Evolutionary conservation across 2,113 vertebrate species (phyloP).

Genomic region (Chamaetylas fuelleborni): DNA sequence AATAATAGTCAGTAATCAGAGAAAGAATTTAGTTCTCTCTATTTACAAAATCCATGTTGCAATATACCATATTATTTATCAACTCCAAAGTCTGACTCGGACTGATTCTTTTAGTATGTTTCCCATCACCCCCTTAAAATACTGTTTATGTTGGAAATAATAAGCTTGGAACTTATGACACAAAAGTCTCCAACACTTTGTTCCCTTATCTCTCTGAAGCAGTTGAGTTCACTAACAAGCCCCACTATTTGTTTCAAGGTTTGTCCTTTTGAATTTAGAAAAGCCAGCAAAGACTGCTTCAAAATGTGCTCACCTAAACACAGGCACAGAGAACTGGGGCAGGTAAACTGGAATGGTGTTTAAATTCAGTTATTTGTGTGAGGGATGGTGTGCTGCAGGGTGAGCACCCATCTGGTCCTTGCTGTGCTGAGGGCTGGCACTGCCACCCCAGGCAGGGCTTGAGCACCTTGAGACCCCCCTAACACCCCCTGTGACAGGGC

Average conservation of each 20-base stretch:
- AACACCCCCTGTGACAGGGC: not conserved
- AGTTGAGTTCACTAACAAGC: not conserved
- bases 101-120: not conserved
- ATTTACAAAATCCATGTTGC: not conserved
- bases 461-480: not conserved
- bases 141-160: not conserved
- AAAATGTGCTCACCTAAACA: not conserved
- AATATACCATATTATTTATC: not conserved
- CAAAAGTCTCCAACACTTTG: not conserved
- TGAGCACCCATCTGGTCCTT: not conserved
- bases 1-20: not conserved
- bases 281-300: not conserved
- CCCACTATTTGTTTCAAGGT: not conserved
- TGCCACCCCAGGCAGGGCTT: not conserved
- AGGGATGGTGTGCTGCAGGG: not conserved
- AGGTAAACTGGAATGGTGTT: not conserved
- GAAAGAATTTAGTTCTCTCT: not conserved
- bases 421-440: accelerated
- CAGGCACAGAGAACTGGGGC: not conserved
- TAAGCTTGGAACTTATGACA: not conserved
- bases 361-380: not conserved
- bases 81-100: not conserved
- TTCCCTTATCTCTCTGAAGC: not conserved
- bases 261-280: not conserved
- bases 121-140: not conserved